Conservation (phyloP, 1,140 invertebrate genomes). For the Bathynomus jamesi region DNA sequence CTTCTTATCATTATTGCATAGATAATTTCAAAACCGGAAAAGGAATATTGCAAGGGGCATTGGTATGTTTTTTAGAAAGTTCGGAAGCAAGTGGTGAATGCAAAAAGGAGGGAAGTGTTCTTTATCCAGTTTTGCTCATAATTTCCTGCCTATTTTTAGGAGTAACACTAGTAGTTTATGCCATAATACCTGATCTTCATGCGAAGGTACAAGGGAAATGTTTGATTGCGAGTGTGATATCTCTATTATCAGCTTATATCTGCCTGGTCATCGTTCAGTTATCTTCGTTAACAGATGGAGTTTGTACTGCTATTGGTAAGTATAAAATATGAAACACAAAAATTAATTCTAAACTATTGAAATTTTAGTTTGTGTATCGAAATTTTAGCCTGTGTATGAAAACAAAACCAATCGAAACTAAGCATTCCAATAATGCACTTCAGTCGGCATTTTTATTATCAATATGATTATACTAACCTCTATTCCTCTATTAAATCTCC, state of each 20-base stretch:
- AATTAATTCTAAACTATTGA: too few species aligned
- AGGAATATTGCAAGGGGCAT: background rate
- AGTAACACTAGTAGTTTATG: conserved; percentile 28
- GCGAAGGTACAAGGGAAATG: conserved; percentile 30
- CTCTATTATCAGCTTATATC: conserved; percentile 24
- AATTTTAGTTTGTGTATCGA: too few species aligned
- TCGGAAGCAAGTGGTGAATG: background rate
- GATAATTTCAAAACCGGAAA: conserved; percentile 18
- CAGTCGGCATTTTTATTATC: too few species aligned
- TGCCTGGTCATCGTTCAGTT: conserved; percentile 26
- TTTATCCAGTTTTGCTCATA: conserved; percentile 17
- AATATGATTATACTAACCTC: too few species aligned
- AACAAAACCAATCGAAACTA: too few species aligned
- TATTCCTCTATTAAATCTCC: too few species aligned
- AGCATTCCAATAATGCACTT: too few species aligned
- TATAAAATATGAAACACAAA: too few species aligned
- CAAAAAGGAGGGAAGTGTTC: background rate
- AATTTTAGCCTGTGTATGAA: too few species aligned
- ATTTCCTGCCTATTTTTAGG: conserved; percentile 27
- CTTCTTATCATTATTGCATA: conserved; percentile 19
- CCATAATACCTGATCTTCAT: conserved; percentile 29
- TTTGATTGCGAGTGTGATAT: conserved; percentile 20
- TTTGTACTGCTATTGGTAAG: conserved; percentile 31
- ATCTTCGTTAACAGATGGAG: conserved; percentile 1
- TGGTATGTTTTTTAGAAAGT: conserved; percentile 20